Percentiles rank a stretch among this genome's conserved stretches.
Evolutionary conservation across 2,888 invertebrate genomes (phyloP).

Genomic region (Amphiduros pacificus): DNA sequence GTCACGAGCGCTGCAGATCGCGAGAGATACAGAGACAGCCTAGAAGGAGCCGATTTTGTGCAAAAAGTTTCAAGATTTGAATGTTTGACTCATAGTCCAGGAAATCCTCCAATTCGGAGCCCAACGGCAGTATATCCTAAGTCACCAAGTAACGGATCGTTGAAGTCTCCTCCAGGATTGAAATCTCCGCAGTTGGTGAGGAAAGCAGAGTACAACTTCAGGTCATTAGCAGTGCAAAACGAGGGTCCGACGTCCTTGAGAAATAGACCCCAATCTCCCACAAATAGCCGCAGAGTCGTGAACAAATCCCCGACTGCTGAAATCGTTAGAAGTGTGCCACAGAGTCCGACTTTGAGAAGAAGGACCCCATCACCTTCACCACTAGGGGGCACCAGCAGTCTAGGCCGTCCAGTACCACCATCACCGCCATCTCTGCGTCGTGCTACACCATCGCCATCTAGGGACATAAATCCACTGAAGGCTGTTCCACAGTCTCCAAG

Average conservation of each 20-base stretch:
- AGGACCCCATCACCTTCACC: neutral
- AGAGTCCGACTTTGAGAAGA: neutral
- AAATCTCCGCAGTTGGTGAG: constrained; percentile 3
- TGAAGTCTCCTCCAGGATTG: constrained; percentile 1
- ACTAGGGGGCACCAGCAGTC: too few species aligned
- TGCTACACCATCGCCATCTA: neutral
- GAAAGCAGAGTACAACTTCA: neutral
- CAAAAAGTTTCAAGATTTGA: constrained; percentile 79
- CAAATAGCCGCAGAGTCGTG: neutral
- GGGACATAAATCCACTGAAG: too few species aligned
- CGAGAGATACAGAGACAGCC: constrained; percentile 32
- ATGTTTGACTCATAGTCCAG: constrained; percentile 3
- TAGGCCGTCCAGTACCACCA: neutral
- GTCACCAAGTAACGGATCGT: neutral
- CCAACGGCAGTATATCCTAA: neutral
- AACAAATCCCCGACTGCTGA: neutral
- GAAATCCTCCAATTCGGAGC: neutral
- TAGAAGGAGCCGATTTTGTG: constrained; percentile 67
- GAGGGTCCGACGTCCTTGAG: neutral
- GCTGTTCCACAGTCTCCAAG: neutral
- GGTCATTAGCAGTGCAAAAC: neutral
- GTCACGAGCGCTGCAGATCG: too few species aligned
- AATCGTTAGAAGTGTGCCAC: neutral
- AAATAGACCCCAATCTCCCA: neutral
- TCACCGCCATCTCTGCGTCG: neutral